These are phyloP conservation scores for Lutjanus campechanus DNA, from an alignment of 2,797 vertebrate genomes.

Conservation along the genomic window DNA sequence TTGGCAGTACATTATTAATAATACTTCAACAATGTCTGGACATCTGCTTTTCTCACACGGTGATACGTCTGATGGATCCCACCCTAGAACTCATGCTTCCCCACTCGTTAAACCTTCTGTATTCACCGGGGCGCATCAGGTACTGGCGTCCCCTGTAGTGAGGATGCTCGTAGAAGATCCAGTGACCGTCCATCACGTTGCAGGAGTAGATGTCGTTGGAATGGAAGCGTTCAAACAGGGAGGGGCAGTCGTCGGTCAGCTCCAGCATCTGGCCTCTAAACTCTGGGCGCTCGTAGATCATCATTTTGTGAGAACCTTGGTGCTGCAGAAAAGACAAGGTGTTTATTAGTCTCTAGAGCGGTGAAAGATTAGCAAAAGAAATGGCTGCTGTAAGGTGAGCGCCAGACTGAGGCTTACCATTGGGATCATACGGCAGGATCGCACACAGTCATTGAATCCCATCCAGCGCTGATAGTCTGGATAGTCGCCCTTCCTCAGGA, in stretches of 20 bases:
- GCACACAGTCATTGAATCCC: slow-evolving; percentile 81
- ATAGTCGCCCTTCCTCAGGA: slow-evolving; percentile 74
- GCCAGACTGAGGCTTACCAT: slow-evolving; percentile 28
- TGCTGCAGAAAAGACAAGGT: slow-evolving; percentile 38
- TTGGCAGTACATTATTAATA: slow-evolving; percentile 36
- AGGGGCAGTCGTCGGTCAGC: slow-evolving; percentile 72
- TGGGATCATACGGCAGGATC: slow-evolving; percentile 76
- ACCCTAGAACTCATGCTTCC: slow-evolving; percentile 73
- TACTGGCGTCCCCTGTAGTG: slow-evolving; percentile 76
- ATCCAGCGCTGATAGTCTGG: slow-evolving; percentile 81
- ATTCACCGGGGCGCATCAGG: slow-evolving; percentile 73
- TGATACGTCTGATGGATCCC: slow-evolving; percentile 75
- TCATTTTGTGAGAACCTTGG: slow-evolving; percentile 73
- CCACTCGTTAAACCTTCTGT: slow-evolving; percentile 77
- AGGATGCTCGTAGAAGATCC: slow-evolving; percentile 80
- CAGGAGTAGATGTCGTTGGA: slow-evolving; percentile 71
- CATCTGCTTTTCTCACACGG: slow-evolving; percentile 46
- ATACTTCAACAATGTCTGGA: slow-evolving; percentile 11
- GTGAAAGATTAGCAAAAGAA: background rate
- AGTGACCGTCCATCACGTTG: slow-evolving; percentile 72
- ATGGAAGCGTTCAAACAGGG: slow-evolving; percentile 70
- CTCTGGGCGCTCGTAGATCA: slow-evolving; percentile 72
- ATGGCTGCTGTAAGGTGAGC: too few species aligned
- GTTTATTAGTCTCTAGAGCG: background rate
- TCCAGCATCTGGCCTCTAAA: slow-evolving; percentile 75